These are phyloP conservation scores for Microdon myrmicae DNA, from an alignment of 2,888 invertebrate species.

Conservation along the genomic window DNA sequence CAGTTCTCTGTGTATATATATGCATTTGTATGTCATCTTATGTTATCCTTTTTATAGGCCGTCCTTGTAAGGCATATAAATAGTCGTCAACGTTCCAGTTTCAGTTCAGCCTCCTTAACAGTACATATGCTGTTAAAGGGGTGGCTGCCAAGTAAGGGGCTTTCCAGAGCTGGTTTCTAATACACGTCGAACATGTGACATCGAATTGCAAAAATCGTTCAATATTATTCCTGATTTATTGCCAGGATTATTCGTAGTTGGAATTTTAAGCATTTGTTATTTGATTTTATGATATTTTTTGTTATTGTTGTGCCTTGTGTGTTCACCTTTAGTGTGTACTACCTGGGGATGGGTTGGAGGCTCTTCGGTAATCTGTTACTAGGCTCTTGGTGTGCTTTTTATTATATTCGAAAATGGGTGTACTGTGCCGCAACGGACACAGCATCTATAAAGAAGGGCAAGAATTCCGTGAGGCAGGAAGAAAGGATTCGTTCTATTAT, in stretches of 20 bases:
- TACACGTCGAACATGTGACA: slow-evolving; percentile 30
- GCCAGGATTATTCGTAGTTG: slow-evolving; percentile 55
- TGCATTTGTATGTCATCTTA: slow-evolving; percentile 34
- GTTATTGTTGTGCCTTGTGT: slow-evolving; percentile 6
- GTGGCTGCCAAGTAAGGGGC: too few relatives aligned
- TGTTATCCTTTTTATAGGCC: slow-evolving; percentile 48
- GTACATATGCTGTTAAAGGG: slow-evolving; percentile 14
- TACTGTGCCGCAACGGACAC: too few relatives aligned
- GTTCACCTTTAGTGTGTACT: slow-evolving; percentile 7
- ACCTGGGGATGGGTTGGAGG: neutral
- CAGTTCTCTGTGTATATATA: too few relatives aligned
- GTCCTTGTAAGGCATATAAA: slow-evolving; percentile 38
- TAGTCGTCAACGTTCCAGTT: slow-evolving; percentile 49
- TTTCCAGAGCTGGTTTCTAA: neutral
- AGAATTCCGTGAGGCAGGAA: slow-evolving; percentile 7
- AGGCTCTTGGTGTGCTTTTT: slow-evolving; percentile 41
- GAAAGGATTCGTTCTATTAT: slow-evolving; percentile 51
- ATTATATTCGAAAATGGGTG: slow-evolving; percentile 35
- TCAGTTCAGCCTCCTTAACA: neutral
- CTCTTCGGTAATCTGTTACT: slow-evolving; percentile 49
- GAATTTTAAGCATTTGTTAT: slow-evolving; percentile 55
- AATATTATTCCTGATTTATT: slow-evolving; percentile 58
- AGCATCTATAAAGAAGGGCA: too few relatives aligned
- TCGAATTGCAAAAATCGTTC: slow-evolving; percentile 53
- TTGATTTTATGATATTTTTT: slow-evolving; percentile 51